phyloP scores from a whole-genome alignment of 2,113 vertebrate genomes.

The Cathartes aura region DNA sequence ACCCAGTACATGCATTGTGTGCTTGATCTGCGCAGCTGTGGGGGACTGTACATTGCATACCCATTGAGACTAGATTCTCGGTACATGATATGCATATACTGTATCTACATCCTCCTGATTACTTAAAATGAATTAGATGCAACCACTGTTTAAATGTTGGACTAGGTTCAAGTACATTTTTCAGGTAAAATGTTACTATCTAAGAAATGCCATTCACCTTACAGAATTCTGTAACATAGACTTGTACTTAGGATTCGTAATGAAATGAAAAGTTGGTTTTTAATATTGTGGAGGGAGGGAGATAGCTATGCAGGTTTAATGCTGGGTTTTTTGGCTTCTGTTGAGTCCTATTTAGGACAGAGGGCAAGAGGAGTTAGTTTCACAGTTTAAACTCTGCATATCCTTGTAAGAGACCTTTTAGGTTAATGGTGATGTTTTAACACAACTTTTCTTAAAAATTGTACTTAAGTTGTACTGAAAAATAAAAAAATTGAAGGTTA shows the following conservation, averaged over 20 bases:
- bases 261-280: not conserved
- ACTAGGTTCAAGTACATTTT: not conserved
- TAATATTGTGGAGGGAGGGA: not conserved
- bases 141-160: not conserved
- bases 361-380: not conserved
- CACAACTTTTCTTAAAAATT: not conserved
- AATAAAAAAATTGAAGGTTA: not conserved
- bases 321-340: not conserved
- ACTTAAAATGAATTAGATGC: not conserved
- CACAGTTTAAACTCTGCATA: not conserved
- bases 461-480: not conserved
- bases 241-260: not conserved
- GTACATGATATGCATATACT: no score
- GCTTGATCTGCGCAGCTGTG: not conserved
- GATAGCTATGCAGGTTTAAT: not conserved
- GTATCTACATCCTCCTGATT: not conserved
- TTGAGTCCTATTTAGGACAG: not conserved
- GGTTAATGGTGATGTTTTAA: not conserved
- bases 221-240: not conserved
- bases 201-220: not conserved
- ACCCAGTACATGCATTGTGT: fast-evolving
- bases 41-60: not conserved
- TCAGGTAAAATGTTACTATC: not conserved
- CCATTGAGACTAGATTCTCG: not conserved
- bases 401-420: not conserved